These are phyloP conservation scores for Synergus itoensis DNA, from an alignment of 2,888 invertebrate genomes.

Conservation along the genomic window DNA sequence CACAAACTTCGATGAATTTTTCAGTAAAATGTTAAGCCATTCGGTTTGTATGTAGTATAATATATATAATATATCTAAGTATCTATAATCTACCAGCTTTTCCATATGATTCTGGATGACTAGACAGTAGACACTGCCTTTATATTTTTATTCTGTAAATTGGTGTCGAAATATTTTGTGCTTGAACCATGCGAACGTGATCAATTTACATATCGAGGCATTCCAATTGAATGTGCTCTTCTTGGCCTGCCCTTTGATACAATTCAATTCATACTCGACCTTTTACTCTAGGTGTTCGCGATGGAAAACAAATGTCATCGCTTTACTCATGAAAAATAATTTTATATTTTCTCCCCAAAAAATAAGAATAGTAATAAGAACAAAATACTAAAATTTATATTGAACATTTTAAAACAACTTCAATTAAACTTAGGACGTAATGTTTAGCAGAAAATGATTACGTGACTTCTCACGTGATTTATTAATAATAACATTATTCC, in stretches of 20 bases:
- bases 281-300: background rate
- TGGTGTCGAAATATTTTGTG: background rate
- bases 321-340: background rate
- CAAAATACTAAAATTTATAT: background rate
- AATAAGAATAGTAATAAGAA: background rate
- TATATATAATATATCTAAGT: no score
- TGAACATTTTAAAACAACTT: background rate
- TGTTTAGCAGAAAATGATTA: background rate
- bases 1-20: no score
- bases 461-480: background rate
- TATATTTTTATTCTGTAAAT: background rate
- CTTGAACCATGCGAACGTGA: background rate
- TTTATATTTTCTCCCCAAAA: background rate
- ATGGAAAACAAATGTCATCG: background rate
- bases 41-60: no score
- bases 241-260: slow-evolving; percentile 6
- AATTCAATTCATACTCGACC: background rate
- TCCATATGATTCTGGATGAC: background rate
- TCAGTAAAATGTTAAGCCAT: no score
- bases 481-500: background rate
- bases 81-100: background rate
- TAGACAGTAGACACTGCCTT: background rate
- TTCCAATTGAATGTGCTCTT: background rate
- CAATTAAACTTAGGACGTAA: background rate
- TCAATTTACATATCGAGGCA: background rate